Evolutionary conservation across 2,113 vertebrate genomes (phyloP).

Genomic region (Emydocephalus ijimae): DNA sequence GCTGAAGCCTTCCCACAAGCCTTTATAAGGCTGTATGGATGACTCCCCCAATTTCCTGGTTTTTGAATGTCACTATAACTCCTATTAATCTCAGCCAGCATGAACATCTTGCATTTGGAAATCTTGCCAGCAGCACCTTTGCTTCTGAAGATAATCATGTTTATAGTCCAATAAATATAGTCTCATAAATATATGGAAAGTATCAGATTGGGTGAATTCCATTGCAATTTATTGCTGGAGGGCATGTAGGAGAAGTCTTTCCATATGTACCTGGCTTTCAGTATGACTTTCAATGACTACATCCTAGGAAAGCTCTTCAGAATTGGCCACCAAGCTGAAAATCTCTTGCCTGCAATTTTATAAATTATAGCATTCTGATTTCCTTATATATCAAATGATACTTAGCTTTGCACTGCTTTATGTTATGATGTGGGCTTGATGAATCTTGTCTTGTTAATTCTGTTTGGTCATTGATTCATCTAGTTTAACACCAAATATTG

Average conservation of each 20-base stretch:
- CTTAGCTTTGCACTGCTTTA: background rate
- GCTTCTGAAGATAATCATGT: background rate
- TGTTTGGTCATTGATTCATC: background rate
- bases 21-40: background rate
- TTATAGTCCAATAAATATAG: background rate
- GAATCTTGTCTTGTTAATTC: background rate
- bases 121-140: background rate
- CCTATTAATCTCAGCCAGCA: background rate
- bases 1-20: background rate
- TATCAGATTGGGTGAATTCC: background rate
- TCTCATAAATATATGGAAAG: background rate
- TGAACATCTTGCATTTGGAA: background rate
- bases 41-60: background rate
- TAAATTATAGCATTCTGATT: rapidly evolving
- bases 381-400: background rate
- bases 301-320: background rate
- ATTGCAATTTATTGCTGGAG: background rate
- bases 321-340: background rate
- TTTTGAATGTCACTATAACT: background rate
- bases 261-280: background rate
- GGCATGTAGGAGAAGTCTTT: background rate
- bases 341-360: background rate
- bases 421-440: background rate
- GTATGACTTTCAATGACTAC: background rate
- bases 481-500: background rate